Base-by-base conservation (phyloP, 1,140 invertebrate genomes). In the Uloborus diversus region DNA sequence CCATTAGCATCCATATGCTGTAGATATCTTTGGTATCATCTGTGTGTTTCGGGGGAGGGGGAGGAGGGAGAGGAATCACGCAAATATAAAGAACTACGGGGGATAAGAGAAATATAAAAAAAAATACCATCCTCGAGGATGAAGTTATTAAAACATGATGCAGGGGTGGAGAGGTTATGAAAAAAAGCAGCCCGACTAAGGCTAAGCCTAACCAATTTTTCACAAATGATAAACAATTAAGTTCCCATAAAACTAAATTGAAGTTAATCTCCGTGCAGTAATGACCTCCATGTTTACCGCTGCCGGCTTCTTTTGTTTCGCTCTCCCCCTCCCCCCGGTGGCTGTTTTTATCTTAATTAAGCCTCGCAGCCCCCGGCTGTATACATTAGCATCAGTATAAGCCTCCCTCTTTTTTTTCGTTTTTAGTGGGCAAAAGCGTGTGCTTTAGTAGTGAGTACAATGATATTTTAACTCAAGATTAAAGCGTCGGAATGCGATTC, bases 191-290 rank as follows among this genome's bases (percentile, higher is more conserved):
- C n/a, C n/a, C 30, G 25, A 51, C 14, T 17, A 65, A 65, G 47
- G 47, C 33, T 47, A 53, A 25, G 30, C 68, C 51, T 53, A 73
- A 14, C 35, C 59, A 64, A 76, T 65, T 76, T 65, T 65, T 65
- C 61, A 61, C 71, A 76, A 76, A 76, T 28, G 71, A 64, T 76
- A 76, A 76, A 76, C 71, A 76, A 76, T 76, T 76, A 76, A 64
- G 42, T 76, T 65, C 57, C 37, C 42, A 49, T 76, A 76, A 64
- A 76, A 65, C 71, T 76, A 49, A 76, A 76, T 76, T 76, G 61
- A 76, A 76, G 59, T 76, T 47, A 42, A 76, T 64, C 49, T 28
- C 35, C 14, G n/a, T 14, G 59, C n/a, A 37, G 23, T 76, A 61
- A 76, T 64, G 42, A 32, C 27, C 42, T 35, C 23, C 33, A 62